phyloP scores from a whole-genome alignment of 2,113 vertebrate genomes.

The Menura novaehollandiae region DNA sequence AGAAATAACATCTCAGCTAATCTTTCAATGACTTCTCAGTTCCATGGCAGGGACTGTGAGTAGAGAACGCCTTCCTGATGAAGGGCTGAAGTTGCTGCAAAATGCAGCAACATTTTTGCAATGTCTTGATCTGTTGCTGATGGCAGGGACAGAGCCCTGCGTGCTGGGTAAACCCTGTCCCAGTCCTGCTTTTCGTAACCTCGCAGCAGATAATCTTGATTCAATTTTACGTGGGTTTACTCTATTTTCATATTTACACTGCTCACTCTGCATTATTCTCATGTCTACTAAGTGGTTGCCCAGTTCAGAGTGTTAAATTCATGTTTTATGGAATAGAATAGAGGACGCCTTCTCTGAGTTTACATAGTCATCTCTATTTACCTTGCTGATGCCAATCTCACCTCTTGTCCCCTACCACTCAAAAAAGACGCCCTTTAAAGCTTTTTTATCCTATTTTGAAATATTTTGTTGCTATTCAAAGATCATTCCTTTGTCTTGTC shows the following conservation, averaged over 20 bases:
- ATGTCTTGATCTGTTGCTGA: not conserved
- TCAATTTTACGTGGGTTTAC: not conserved
- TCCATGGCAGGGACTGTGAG: not conserved
- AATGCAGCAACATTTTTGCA: not conserved
- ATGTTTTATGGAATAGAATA: not conserved
- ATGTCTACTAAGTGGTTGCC: not conserved
- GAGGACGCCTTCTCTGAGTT: not conserved
- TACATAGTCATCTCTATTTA: not conserved
- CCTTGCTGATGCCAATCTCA: not conserved
- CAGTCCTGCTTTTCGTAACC: fast-evolving
- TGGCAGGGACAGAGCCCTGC: not conserved
- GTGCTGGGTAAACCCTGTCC: not conserved
- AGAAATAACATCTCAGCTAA: constrained; percentile 32
- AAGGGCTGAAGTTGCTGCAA: not conserved
- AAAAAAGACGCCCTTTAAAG: not conserved
- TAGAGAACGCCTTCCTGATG: not conserved
- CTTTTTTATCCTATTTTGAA: not conserved
- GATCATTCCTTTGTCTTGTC: not conserved
- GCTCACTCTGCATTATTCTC: not conserved
- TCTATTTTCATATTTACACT: not conserved
- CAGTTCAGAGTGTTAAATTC: not conserved
- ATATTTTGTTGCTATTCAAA: not conserved
- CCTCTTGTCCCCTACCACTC: not conserved
- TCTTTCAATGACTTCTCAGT: constrained; percentile 9
- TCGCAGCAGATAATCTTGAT: not conserved